Percentiles rank a stretch among this genome's conserved stretches.
Evolutionary conservation across 2,113 vertebrate species (phyloP).

Genomic region (Fulmarus glacialis): DNA sequence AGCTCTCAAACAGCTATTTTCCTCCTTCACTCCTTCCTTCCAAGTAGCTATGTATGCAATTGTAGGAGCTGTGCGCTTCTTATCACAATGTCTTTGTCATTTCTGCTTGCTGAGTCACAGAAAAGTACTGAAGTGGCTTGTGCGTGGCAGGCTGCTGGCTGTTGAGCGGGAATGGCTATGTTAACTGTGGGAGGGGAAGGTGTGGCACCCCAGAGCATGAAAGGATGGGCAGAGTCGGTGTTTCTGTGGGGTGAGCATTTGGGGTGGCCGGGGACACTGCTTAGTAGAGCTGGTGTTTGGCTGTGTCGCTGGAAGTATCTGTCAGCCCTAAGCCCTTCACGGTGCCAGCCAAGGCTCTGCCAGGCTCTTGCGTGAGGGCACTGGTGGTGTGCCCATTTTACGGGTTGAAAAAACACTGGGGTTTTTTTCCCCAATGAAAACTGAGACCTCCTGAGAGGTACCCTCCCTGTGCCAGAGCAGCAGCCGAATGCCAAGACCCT

Average conservation of each 20-base stretch:
- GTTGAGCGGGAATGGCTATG: not conserved
- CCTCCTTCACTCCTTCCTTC: not conserved
- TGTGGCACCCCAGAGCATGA: not conserved
- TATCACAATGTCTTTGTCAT: not conserved
- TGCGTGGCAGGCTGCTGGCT: not conserved
- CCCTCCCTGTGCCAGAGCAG: not conserved
- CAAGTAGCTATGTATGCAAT: accelerated
- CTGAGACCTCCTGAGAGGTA: not conserved
- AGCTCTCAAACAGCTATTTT: not conserved
- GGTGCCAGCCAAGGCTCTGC: not conserved
- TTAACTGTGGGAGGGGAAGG: not conserved
- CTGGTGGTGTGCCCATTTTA: not conserved
- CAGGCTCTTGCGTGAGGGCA: accelerated
- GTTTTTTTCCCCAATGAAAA: not conserved
- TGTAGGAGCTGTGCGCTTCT: not conserved
- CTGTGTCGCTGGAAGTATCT: not conserved
- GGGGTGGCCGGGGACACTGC: not conserved
- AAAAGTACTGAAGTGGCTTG: not conserved
- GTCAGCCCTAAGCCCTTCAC: accelerated
- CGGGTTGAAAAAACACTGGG: accelerated
- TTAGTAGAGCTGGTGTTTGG: not conserved
- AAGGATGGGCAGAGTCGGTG: not conserved
- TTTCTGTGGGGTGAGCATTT: not conserved
- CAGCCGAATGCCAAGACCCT: not conserved
- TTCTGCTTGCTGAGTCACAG: not conserved